Evolutionary conservation across 2,797 vertebrate species (phyloP).

Genomic region (Otus scops): DNA sequence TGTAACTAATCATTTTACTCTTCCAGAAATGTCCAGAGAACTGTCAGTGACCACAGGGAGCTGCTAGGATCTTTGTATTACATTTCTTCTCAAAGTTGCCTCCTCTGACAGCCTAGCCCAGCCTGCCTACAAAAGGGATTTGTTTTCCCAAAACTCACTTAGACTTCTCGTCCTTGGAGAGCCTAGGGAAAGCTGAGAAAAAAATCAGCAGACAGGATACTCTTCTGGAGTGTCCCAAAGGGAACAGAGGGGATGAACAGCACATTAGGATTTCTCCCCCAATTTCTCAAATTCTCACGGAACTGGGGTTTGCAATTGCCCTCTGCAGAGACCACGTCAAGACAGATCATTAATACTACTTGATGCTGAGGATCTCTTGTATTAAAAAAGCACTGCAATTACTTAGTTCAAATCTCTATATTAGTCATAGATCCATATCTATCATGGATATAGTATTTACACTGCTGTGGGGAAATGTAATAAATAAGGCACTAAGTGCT

Average conservation of each 20-base stretch:
- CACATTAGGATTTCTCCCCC: slow-evolving; percentile 43
- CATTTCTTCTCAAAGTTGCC: slow-evolving; percentile 29
- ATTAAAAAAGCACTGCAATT: slow-evolving; percentile 63
- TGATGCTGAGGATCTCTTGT: slow-evolving; percentile 10
- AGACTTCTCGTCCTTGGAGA: slow-evolving; percentile 22
- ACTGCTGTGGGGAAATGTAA: slow-evolving; percentile 60
- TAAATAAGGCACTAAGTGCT: slow-evolving; percentile 54
- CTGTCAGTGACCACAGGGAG: slow-evolving; percentile 43
- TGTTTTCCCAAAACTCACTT: slow-evolving; percentile 45
- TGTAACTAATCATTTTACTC: slow-evolving; percentile 20
- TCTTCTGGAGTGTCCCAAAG: slow-evolving; percentile 8
- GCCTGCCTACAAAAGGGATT: slow-evolving; percentile 42
- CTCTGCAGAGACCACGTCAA: slow-evolving; percentile 26
- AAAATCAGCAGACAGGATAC: slow-evolving; percentile 40
- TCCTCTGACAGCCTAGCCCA: slow-evolving; percentile 12
- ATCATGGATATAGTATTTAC: slow-evolving; percentile 69
- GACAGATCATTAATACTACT: slow-evolving; percentile 59
- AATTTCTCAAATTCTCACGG: slow-evolving; percentile 42
- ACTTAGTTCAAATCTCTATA: slow-evolving; percentile 64
- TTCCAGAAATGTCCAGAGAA: slow-evolving; percentile 42
- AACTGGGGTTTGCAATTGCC: slow-evolving; percentile 21
- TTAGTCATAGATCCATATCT: slow-evolving; percentile 75
- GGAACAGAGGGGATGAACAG: slow-evolving; percentile 28
- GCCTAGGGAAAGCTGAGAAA: slow-evolving; percentile 14
- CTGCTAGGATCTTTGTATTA: slow-evolving; percentile 42